Conservation (phyloP, 1,140 invertebrate genomes). For the Drosophila lowei region DNA sequence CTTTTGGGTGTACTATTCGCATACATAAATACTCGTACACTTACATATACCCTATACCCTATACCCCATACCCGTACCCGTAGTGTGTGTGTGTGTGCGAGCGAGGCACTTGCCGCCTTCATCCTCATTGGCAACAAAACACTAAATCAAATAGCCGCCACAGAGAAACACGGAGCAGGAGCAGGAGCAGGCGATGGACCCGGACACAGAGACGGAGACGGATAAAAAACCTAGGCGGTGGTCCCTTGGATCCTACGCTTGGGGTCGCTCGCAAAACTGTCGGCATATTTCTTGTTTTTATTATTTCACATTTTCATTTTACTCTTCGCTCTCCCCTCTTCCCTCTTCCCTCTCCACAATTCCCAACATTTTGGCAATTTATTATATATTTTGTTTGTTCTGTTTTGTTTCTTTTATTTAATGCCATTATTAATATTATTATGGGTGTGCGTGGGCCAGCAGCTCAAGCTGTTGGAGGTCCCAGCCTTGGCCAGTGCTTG, state of each 20-base stretch:
- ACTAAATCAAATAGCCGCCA: slow-evolving; percentile 70
- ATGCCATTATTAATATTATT: too few relatives aligned
- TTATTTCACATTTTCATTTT: slow-evolving; percentile 37
- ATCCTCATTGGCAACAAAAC: slow-evolving; percentile 34
- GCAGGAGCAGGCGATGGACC: background rate
- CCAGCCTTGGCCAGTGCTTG: too few relatives aligned
- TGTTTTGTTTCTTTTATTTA: too few relatives aligned
- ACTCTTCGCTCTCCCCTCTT: background rate
- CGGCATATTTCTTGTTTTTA: slow-evolving; percentile 62
- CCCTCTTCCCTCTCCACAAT: too few relatives aligned
- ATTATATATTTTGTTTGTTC: slow-evolving; percentile 25
- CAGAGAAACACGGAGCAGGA: slow-evolving; percentile 14
- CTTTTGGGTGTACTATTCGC: background rate
- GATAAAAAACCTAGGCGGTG: slow-evolving; percentile 66
- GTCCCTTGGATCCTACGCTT: slow-evolving; percentile 37
- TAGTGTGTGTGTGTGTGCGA: slow-evolving; percentile 25
- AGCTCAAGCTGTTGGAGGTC: too few relatives aligned
- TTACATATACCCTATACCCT: background rate
- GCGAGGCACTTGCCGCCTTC: slow-evolving; percentile 56
- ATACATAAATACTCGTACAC: too few relatives aligned
- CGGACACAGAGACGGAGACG: slow-evolving; percentile 1
- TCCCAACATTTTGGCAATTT: slow-evolving; percentile 43
- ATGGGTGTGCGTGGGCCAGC: too few relatives aligned
- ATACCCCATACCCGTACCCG: background rate
- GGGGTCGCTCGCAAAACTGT: slow-evolving; percentile 38